Evolutionary conservation across 2,113 vertebrate species (phyloP).

Genomic region (Pontoporia blainvillei): DNA sequence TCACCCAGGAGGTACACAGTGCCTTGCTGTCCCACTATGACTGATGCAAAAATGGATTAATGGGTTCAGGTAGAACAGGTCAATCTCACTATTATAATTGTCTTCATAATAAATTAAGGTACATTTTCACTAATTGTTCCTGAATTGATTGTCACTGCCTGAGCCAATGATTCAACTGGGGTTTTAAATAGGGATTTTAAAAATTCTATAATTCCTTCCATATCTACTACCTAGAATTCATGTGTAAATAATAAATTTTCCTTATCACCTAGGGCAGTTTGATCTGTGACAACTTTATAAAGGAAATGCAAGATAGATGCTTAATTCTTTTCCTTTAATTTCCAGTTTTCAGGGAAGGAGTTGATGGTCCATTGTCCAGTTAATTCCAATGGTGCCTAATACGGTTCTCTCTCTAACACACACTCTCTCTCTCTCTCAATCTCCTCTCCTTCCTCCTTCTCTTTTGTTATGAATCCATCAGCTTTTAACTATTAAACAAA

Average conservation of each 20-base stretch:
- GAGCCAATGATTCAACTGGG: neutral
- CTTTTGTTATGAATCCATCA: neutral
- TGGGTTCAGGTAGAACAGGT: neutral
- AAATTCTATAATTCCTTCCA: neutral
- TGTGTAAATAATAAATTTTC: neutral
- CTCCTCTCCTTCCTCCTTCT: neutral
- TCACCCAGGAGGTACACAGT: accelerated
- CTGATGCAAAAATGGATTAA: neutral
- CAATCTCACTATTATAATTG: neutral
- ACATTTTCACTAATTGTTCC: neutral
- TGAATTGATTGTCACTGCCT: neutral
- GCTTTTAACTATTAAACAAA: neutral
- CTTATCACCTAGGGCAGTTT: neutral
- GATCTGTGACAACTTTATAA: neutral
- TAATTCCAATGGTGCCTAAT: neutral
- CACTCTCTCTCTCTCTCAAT: neutral
- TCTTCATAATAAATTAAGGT: neutral
- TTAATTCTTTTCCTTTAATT: neutral
- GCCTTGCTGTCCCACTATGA: neutral
- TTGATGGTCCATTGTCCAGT: neutral
- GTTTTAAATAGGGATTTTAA: neutral
- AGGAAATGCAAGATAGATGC: neutral
- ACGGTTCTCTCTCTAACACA: neutral
- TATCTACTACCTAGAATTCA: neutral
- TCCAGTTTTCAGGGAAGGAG: neutral